Evolutionary conservation across 2,113 vertebrate genomes (phyloP).

Genomic region (Smithornis capensis): DNA sequence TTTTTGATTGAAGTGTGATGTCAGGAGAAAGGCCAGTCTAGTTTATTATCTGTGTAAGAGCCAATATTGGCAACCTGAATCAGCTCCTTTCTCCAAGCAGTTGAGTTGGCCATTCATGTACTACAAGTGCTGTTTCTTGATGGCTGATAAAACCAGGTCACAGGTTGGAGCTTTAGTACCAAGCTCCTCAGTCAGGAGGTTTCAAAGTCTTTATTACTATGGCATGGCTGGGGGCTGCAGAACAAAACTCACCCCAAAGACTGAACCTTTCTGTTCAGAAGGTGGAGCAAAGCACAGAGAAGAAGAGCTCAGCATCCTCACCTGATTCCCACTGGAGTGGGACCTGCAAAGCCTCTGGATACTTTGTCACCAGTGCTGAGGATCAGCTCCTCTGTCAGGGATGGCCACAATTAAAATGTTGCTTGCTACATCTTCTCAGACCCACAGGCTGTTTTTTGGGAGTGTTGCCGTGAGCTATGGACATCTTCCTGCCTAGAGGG

Average conservation of each 20-base stretch:
- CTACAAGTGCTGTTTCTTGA: not conserved
- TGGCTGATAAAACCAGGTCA: not conserved
- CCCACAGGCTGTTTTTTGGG: not conserved
- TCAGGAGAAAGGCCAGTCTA: conserved; percentile 69
- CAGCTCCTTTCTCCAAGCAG: not conserved
- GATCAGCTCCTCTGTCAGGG: not conserved
- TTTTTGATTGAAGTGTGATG: conserved; percentile 77
- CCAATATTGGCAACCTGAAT: not conserved
- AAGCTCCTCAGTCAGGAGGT: not conserved
- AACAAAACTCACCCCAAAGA: not conserved
- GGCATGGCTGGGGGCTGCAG: not conserved
- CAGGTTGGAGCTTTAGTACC: not conserved
- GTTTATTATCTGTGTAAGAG: conserved; percentile 47
- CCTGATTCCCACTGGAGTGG: rapidly evolving
- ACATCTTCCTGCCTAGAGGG: not conserved
- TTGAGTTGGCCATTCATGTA: not conserved
- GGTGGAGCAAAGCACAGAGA: not conserved
- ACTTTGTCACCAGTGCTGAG: not conserved
- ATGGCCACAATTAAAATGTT: not conserved
- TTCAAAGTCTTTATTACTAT: not conserved
- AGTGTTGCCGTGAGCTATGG: rapidly evolving
- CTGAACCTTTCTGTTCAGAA: not conserved
- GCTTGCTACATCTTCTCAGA: not conserved
- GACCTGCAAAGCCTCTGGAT: rapidly evolving
- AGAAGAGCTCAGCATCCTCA: not conserved